Evolutionary conservation across 2,888 invertebrate genomes (phyloP), one percentile per base, ranked within the genome.

Genomic region (Synergus itoensis): DNA sequence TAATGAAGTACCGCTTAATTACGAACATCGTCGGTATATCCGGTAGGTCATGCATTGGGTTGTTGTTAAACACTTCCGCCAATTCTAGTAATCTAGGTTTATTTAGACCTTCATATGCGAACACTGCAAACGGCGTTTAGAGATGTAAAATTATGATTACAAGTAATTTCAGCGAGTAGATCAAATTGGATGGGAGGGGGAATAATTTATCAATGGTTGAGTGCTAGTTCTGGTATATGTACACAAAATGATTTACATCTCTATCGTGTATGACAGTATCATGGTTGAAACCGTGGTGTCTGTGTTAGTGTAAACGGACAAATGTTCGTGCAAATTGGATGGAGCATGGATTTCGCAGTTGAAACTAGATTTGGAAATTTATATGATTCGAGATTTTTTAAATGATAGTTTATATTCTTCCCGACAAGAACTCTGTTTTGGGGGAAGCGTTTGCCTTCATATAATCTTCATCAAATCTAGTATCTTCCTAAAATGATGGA

Each of bases 81-180:
- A 36, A 53, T 36, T 73, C 1, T 16, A 7, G 18, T 36, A 21
- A 7, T 14, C 16, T 28, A n/a, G 18, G 21, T 69, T 69, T 48
- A 28, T 45, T 48, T 9, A 18, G 28, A 21, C 28, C 28, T 36
- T 4, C 12, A 12, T 21, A 1, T 5, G 1, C 53, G 28, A 73
- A 73, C 53, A 11, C 36, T 73, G 53, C 73, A 73, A 73, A 48
- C 48, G 48, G 36, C 53, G 16, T 73, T 69, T 12, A 73, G 36
- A n/a, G 73, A 73, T 73, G 73, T 73, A 73, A 73, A 36, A 36
- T 73, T 53, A 53, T 4, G 36, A 73, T 73, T 53, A 73, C 48
- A 53, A 21, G 48, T 36, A 53, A 53, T 73, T 73, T 36, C 11
- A 36, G 36, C 4, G 4, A 48, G 7, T 48, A n/a, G 11, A 53